phyloP scores from a whole-genome alignment of 2,888 invertebrate species.

The Hydroisotoma schaefferi region DNA sequence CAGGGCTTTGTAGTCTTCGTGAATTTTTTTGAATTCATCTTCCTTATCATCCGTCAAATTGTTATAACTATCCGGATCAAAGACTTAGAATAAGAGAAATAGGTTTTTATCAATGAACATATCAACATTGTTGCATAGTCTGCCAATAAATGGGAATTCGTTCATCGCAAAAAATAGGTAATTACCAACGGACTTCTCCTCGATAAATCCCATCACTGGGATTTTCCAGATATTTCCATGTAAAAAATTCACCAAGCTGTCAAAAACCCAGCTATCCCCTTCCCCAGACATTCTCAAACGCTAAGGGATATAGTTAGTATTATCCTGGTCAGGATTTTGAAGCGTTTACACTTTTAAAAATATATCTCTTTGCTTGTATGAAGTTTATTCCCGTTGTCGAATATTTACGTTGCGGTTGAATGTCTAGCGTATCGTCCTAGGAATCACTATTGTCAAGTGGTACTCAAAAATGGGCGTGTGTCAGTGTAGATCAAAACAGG shows the following conservation, averaged over 20 bases:
- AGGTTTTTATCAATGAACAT: not conserved
- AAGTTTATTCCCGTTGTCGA: too few relatives aligned
- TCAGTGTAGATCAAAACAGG: too few relatives aligned
- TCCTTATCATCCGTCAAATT: constrained; percentile 60
- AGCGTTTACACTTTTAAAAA: too few relatives aligned
- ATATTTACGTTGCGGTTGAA: too few relatives aligned
- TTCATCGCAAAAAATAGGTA: constrained; percentile 32
- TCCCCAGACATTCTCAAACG: too few relatives aligned
- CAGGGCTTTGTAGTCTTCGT: constrained; percentile 82
- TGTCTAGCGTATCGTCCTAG: too few relatives aligned
- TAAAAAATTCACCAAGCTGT: constrained; percentile 83
- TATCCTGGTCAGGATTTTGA: too few relatives aligned
- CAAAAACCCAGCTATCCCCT: constrained; percentile 79
- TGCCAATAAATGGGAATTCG: constrained; percentile 53
- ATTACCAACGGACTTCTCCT: constrained; percentile 87
- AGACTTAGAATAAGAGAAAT: constrained; percentile 61
- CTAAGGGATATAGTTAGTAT: too few relatives aligned
- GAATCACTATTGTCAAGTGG: too few relatives aligned
- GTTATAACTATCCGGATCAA: constrained; percentile 68
- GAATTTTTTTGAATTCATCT: constrained; percentile 71
- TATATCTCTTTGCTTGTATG: too few relatives aligned
- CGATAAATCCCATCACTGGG: constrained; percentile 84
- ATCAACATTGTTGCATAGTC: not conserved
- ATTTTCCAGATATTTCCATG: constrained; percentile 91
- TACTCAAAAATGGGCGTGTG: too few relatives aligned